Conservation (phyloP, 2,113 vertebrate genomes). For the Indicator indicator region DNA sequence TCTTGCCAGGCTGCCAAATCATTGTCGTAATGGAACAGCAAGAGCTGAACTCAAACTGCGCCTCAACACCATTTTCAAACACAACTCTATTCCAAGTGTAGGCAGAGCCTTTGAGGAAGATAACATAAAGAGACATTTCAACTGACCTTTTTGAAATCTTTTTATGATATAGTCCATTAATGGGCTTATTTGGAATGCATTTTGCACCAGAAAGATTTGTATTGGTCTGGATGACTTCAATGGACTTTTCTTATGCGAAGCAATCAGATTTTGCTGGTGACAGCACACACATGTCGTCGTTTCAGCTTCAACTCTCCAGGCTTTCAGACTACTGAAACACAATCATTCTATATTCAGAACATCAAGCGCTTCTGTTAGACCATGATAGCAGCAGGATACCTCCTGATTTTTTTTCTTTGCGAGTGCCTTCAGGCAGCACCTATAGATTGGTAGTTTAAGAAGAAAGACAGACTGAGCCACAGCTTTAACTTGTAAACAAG, state of each 20-base stretch:
- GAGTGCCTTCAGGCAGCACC: constrained; percentile 35
- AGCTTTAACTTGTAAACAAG: constrained; percentile 73
- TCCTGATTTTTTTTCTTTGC: background rate
- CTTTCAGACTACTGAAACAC: background rate
- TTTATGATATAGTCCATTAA: background rate
- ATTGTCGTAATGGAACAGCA: background rate
- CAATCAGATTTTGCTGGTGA: constrained; percentile 19
- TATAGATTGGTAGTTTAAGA: constrained; percentile 12
- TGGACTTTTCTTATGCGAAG: background rate
- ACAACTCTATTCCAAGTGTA: background rate
- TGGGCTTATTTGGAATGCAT: background rate
- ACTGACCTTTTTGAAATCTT: constrained; percentile 1
- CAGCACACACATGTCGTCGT: background rate
- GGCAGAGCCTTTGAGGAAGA: background rate
- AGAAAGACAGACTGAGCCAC: constrained; percentile 43
- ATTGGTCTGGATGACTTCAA: background rate
- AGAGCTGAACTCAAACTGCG: constrained; percentile 23
- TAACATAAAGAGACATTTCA: constrained; percentile 18
- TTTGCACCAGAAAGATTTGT: background rate
- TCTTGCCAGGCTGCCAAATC: constrained; percentile 34
- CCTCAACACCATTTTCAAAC: background rate
- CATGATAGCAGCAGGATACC: constrained; percentile 34
- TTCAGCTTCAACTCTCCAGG: background rate
- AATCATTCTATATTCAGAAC: background rate
- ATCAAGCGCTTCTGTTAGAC: background rate